These are phyloP conservation scores for Tipula lateralis DNA, from an alignment of 2,888 invertebrate species.

Conservation along the genomic window DNA sequence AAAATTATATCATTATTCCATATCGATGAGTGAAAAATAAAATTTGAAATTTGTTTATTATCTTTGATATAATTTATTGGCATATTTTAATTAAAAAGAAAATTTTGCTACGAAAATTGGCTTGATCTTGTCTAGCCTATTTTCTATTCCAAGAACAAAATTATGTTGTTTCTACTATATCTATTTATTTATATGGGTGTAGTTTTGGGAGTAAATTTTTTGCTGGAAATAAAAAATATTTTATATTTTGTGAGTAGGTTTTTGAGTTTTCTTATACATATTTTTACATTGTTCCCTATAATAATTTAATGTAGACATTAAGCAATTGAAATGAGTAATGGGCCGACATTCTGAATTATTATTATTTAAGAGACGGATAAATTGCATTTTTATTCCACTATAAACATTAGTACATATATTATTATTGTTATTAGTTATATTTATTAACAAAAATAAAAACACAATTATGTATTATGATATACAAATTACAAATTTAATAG, in stretches of 20 bases:
- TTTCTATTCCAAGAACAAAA: slow-evolving; percentile 25
- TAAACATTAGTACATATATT: slow-evolving; percentile 26
- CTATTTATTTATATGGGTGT: neutral
- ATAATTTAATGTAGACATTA: slow-evolving; percentile 28
- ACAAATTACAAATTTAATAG: slow-evolving; percentile 26
- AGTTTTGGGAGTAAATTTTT: neutral
- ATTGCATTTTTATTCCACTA: slow-evolving; percentile 27
- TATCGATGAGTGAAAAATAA: neutral
- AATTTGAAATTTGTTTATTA: neutral
- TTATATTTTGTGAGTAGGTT: slow-evolving; percentile 5
- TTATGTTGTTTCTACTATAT: neutral
- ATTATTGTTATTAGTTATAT: neutral
- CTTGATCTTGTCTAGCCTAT: neutral
- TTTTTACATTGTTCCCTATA: slow-evolving; percentile 25
- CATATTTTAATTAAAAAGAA: slow-evolving; percentile 21
- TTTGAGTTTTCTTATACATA: neutral
- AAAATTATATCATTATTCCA: neutral
- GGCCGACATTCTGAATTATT: slow-evolving; percentile 27
- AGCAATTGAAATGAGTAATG: slow-evolving; percentile 30
- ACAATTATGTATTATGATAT: slow-evolving; percentile 27
- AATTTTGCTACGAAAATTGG: slow-evolving; percentile 16
- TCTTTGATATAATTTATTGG: slow-evolving; percentile 24
- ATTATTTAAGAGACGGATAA: slow-evolving; percentile 20
- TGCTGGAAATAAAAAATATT: neutral
- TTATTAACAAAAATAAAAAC: slow-evolving; percentile 25